Percentiles rank a stretch among this genome's conserved stretches.
phyloP scores from a whole-genome alignment of 2,888 invertebrate genomes.

The Philereme transversata region DNA sequence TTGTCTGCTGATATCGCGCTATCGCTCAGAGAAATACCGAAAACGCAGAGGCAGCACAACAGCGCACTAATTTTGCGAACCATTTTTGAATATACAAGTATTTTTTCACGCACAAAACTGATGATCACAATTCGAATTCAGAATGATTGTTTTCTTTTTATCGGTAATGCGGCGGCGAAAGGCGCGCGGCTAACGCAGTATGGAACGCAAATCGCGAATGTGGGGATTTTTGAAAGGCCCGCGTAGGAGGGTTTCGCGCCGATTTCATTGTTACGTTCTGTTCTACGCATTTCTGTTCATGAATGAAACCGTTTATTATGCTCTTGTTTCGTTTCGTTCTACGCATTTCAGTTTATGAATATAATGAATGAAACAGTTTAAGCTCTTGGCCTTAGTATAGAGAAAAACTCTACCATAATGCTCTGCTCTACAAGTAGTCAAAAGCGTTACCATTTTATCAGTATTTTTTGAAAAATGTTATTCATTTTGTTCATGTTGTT shows the following conservation, averaged over 20 bases:
- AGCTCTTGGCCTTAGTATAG: too few relatives aligned
- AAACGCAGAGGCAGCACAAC: constrained; percentile 72
- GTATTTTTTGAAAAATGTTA: too few relatives aligned
- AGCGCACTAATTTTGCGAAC: constrained; percentile 75
- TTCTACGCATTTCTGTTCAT: constrained; percentile 48
- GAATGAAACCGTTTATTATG: too few relatives aligned
- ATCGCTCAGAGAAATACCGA: constrained; percentile 71
- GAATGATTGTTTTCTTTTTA: constrained; percentile 42
- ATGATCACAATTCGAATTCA: constrained; percentile 37
- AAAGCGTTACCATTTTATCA: too few relatives aligned
- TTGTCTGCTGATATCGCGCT: constrained; percentile 75
- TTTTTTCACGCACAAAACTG: constrained; percentile 33
- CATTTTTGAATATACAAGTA: constrained; percentile 54
- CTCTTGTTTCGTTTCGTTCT: constrained; percentile 60
- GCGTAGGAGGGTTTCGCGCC: constrained; percentile 82
- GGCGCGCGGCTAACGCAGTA: constrained; percentile 68
- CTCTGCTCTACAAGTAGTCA: too few relatives aligned
- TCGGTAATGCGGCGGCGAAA: constrained; percentile 59
- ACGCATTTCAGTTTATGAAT: constrained; percentile 37
- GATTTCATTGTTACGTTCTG: constrained; percentile 67
- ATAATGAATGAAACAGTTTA: too few relatives aligned
- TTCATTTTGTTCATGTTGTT: too few relatives aligned
- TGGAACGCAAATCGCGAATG: constrained; percentile 66
- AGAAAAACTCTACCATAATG: too few relatives aligned
- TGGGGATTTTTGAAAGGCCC: constrained; percentile 81